A percentile compares a stretch with the other conserved stretches of the same genome.
Evolutionary conservation across 2,113 vertebrate species (phyloP).

Genomic region (Tragulus kanchil): DNA sequence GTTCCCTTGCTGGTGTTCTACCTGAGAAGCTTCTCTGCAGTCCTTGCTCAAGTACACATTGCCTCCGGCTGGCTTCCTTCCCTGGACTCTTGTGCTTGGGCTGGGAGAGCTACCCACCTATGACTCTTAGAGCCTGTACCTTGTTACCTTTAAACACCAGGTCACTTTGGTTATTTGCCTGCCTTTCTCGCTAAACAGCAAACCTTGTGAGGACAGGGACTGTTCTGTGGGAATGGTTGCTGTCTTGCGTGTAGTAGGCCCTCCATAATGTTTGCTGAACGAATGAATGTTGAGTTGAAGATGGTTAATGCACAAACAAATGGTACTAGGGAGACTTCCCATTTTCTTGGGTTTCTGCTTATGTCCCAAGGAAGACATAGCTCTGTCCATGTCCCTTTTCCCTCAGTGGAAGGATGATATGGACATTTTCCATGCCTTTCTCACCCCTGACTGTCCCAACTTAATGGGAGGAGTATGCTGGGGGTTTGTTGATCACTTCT

Average conservation of each 20-base stretch:
- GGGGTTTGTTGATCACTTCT: background rate
- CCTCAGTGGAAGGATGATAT: background rate
- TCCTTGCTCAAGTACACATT: background rate
- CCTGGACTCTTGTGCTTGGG: background rate
- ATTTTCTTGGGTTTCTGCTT: background rate
- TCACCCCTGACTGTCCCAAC: background rate
- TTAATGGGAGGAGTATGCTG: background rate
- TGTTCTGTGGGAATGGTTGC: background rate
- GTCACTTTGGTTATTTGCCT: background rate
- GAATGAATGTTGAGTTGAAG: background rate
- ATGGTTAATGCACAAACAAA: background rate
- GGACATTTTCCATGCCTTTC: background rate
- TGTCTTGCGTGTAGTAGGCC: background rate
- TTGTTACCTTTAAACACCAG: background rate
- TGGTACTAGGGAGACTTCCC: background rate
- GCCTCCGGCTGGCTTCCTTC: background rate
- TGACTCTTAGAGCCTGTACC: background rate
- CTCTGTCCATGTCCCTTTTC: background rate
- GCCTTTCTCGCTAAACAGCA: background rate
- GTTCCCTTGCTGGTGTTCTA: background rate
- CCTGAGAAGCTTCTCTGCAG: background rate
- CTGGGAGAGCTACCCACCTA: background rate
- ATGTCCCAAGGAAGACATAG: background rate
- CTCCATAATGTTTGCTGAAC: background rate
- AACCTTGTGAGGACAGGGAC: background rate